These are phyloP conservation scores for Neolamprologus toae DNA, from an alignment of 2,113 vertebrate genomes.

Conservation along the genomic window DNA sequence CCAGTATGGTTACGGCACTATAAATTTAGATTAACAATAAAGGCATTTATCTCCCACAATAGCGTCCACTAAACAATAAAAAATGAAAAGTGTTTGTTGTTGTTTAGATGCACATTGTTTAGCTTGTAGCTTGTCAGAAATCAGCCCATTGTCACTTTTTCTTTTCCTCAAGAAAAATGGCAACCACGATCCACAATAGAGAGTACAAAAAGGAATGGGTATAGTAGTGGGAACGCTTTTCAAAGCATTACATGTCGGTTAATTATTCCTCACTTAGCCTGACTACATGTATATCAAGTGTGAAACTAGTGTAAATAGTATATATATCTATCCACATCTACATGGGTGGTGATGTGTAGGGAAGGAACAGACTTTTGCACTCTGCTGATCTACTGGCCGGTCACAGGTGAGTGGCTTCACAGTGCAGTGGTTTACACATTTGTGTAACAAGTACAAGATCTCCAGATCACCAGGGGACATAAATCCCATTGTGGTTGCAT, in stretches of 20 bases:
- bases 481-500: neutral
- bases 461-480: neutral
- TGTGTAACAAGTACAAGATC: neutral
- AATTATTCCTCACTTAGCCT: neutral
- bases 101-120: neutral
- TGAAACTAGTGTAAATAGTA: neutral
- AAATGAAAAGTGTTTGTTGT: neutral
- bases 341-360: neutral
- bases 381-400: neutral
- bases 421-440: neutral
- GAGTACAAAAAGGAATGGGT: neutral
- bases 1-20: neutral
- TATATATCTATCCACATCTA: neutral
- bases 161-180: neutral
- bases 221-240: neutral
- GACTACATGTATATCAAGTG: neutral
- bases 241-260: neutral
- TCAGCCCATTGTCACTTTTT: neutral
- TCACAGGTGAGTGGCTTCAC: neutral
- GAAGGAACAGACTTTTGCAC: neutral
- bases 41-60: neutral
- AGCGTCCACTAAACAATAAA: neutral
- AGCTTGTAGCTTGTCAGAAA: neutral
- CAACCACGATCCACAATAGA: neutral
- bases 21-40: neutral